These are phyloP conservation scores for Naja naja DNA, from an alignment of 2,113 vertebrate species.

Conservation along the genomic window DNA sequence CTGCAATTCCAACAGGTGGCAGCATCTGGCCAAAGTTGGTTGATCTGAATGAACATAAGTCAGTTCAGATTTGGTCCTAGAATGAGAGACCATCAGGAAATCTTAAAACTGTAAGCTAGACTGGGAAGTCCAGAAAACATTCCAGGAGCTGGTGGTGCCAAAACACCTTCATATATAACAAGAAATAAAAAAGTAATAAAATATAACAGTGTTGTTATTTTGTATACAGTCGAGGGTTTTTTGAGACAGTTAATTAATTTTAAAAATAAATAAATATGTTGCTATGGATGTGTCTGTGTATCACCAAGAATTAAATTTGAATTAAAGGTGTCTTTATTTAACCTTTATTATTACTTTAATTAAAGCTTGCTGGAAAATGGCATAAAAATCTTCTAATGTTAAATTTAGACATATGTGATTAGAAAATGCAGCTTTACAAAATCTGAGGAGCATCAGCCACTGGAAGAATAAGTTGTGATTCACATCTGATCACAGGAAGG, in stretches of 20 bases:
- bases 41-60: neutral
- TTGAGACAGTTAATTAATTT: neutral
- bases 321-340: neutral
- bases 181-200: neutral
- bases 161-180: neutral
- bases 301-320: neutral
- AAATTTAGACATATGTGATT: neutral
- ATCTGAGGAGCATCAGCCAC: neutral
- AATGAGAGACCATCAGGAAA: neutral
- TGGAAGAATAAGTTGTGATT: neutral
- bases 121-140: neutral
- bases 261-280: neutral
- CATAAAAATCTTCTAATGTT: neutral
- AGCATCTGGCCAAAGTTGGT: neutral
- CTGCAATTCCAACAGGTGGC: neutral
- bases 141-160: neutral
- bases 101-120: neutral
- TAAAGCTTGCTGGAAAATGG: conserved; percentile 14
- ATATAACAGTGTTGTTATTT: neutral
- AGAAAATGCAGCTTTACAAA: neutral
- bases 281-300: neutral
- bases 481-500: conserved; percentile 57
- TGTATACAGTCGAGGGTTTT: neutral
- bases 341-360: neutral
- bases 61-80: neutral